These are phyloP conservation scores for Zelostemma sp. DNA, from an alignment of 1,140 invertebrate genomes.

Conservation along the genomic window DNA sequence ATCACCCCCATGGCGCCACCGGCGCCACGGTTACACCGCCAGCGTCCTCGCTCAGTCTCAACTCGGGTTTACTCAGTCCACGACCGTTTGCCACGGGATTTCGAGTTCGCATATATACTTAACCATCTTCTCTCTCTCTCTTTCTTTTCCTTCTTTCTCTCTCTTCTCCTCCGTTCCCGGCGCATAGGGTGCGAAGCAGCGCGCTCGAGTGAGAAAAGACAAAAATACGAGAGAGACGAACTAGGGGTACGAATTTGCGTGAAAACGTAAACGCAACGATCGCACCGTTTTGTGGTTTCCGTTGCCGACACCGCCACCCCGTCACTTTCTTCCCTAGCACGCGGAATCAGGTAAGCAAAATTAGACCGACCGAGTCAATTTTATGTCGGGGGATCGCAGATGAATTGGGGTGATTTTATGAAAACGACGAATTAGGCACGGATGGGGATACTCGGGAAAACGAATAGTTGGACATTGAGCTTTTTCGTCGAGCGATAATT, in stretches of 20 bases:
- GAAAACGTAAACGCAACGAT: slow-evolving; percentile 7
- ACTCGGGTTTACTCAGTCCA: slow-evolving; percentile 69
- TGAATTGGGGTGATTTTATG: too few species aligned
- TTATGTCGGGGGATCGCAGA: too few species aligned
- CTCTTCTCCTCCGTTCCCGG: slow-evolving; percentile 23
- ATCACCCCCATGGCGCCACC: slow-evolving; percentile 57
- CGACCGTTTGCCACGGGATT: slow-evolving; percentile 67
- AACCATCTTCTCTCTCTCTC: slow-evolving; percentile 34
- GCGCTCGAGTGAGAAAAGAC: slow-evolving; percentile 28
- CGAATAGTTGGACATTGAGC: too few species aligned
- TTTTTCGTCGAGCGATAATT: too few species aligned
- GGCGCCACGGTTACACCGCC: slow-evolving; percentile 51
- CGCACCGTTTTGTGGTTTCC: slow-evolving; percentile 23
- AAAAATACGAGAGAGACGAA: slow-evolving; percentile 21
- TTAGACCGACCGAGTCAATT: too few species aligned
- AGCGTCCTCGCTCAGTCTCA: slow-evolving; percentile 61
- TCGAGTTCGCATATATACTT: slow-evolving; percentile 53
- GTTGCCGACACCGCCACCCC: slow-evolving; percentile 7
- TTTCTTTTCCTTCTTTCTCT: slow-evolving; percentile 34
- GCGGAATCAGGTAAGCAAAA: slow-evolving; percentile 25
- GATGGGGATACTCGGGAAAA: too few species aligned
- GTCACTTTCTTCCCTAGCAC: neutral
- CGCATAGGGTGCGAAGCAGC: slow-evolving; percentile 21
- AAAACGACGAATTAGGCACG: too few species aligned
- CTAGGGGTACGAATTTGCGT: slow-evolving; percentile 19